These are phyloP conservation scores for Leuciscus idus DNA, from an alignment of 2,113 vertebrate genomes.

Conservation along the genomic window DNA sequence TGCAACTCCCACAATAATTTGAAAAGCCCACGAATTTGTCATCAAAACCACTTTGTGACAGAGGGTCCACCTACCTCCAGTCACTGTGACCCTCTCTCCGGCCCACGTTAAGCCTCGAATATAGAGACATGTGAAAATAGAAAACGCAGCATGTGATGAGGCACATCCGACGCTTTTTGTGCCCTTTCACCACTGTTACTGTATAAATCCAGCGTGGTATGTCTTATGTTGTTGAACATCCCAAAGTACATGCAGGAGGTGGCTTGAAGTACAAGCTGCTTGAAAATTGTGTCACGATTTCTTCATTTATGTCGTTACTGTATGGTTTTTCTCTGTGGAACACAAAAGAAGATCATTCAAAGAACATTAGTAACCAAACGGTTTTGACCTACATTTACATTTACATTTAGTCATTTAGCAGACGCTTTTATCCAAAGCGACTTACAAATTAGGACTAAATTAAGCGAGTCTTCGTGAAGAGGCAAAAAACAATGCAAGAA, in stretches of 20 bases:
- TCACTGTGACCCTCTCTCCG: slow-evolving; percentile 10
- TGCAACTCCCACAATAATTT: slow-evolving; percentile 13
- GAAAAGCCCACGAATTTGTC: neutral
- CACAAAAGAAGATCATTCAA: no score
- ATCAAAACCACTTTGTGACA: slow-evolving; percentile 8
- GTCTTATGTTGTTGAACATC: neutral
- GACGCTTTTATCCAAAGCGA: no score
- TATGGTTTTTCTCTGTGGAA: neutral
- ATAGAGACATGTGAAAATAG: slow-evolving; percentile 15
- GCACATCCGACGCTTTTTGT: neutral
- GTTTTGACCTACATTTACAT: no score
- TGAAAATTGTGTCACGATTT: neutral
- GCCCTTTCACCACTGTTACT: neutral
- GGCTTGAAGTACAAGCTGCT: neutral
- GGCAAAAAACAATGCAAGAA: no score
- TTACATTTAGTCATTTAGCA: no score
- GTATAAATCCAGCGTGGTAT: neutral
- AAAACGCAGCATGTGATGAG: neutral
- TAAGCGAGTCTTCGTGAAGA: no score
- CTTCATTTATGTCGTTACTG: neutral
- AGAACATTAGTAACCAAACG: no score
- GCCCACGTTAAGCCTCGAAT: neutral
- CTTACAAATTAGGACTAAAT: no score
- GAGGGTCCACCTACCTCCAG: neutral
- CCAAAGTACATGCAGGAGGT: neutral